phyloP scores from a whole-genome alignment of 1,140 invertebrate species.

The Phenacoccus solenopsis region DNA sequence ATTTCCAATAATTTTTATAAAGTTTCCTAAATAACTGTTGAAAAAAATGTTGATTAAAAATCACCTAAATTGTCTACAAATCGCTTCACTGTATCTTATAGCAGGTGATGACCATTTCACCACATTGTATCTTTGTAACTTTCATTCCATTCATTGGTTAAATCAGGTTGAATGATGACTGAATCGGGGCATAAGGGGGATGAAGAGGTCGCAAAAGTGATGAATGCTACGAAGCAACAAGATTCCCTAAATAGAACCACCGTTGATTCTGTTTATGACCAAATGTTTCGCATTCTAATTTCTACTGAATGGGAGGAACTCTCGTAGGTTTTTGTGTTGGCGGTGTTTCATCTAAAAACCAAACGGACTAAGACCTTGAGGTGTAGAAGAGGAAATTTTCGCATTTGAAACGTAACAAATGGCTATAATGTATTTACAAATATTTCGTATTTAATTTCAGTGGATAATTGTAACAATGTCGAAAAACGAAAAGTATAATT shows the following conservation, averaged over 20 bases:
- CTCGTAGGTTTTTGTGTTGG: constrained; percentile 11
- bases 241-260: neutral
- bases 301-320: constrained; percentile 7
- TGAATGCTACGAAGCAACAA: neutral
- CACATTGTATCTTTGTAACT: no score
- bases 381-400: neutral
- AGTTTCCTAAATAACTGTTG: no score
- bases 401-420: neutral
- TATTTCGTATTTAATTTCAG: neutral
- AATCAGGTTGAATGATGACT: neutral
- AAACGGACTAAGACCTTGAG: constrained; percentile 11
- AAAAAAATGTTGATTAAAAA: no score
- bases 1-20: no score
- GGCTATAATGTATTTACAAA: neutral
- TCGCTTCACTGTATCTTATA: no score
- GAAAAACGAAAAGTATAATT: constrained; percentile 31
- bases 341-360: constrained; percentile 10
- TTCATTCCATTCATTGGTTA: neutral
- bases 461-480: neutral
- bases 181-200: neutral
- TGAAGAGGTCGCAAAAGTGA: neutral
- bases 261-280: constrained; percentile 6
- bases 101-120: no score
- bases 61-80: no score
- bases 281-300: neutral